Evolutionary conservation across 2,113 vertebrate genomes (phyloP), one percentile per base, ranked within the genome.

Genomic region (Lycocorax pyrrhopterus): DNA sequence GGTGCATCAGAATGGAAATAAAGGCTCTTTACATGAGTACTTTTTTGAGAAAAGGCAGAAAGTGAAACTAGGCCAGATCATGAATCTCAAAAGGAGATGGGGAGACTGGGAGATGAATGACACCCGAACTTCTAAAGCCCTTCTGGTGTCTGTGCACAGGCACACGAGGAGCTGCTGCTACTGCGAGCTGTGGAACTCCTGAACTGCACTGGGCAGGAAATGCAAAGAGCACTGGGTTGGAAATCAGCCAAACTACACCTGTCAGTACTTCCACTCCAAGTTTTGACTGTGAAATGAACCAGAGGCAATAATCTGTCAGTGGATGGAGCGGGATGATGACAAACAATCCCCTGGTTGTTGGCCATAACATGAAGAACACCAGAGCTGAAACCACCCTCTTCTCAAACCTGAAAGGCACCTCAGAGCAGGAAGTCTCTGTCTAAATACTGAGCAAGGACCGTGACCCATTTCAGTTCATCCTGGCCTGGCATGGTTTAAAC

Each of bases 191-290:
- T 35, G 62, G 15, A 67, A 66, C 23, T n/a, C 30, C 66, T 75
- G 5, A 47, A 23, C n/a, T 60, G 32, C 3, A 7, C 44, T 17
- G 21, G 58, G 17, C 10, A 33, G 19, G 33, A 84, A 35, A 84
- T 16, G n/a, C 13, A 27, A 22, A 72, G 37, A 66, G 16, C 13
- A 30, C 17, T 3, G 27, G 52, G 22, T 4, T 47, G 30, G 22
- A 74, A 84, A 69, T 11, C 4, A 33, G 41, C 37, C 68, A 46
- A 12, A 3, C 12, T 44, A 35, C 18, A 15, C 22, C 62, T 60
- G 51, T 13, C 37, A 18, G 2, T 25, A 18, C 3, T 41, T 41
- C 3, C 39, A 33, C 14, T 32, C 2, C 1, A 5, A 9, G 6
- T 32, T 32, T 59, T 37, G 33, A 27, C 21, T 35, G 13, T 21